Conservation (phyloP, 2,888 invertebrate genomes). For the Nomada hirtipes region DNA sequence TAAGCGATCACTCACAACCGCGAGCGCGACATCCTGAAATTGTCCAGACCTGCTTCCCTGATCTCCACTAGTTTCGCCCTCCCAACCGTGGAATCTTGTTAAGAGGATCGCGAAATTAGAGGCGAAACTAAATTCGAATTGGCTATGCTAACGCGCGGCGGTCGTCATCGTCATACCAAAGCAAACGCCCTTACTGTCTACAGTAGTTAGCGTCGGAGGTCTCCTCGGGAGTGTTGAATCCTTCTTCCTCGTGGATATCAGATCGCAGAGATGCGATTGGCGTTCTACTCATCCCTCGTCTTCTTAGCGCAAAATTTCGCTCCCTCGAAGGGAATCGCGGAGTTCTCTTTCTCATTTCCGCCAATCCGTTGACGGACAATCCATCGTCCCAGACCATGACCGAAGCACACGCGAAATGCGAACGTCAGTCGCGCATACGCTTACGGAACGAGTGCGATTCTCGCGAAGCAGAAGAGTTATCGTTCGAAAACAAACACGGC, state of each 20-base stretch:
- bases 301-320: slow-evolving; percentile 88
- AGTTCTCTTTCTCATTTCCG: slow-evolving; percentile 85
- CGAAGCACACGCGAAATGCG: slow-evolving; percentile 1
- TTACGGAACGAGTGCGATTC: neutral
- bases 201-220: slow-evolving; percentile 53
- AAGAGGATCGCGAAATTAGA: neutral
- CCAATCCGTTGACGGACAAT: slow-evolving; percentile 79
- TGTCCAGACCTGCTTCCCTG: slow-evolving; percentile 16
- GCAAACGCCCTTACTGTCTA: slow-evolving; percentile 57
- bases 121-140: neutral
- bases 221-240: slow-evolving; percentile 51
- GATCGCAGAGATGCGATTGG: slow-evolving; percentile 59
- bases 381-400: slow-evolving; percentile 80
- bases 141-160: neutral
- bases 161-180: slow-evolving; percentile 12
- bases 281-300: slow-evolving; percentile 82
- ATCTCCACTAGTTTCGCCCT: too few relatives aligned
- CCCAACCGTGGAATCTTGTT: too few relatives aligned
- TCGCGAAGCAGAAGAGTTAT: neutral
- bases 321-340: slow-evolving; percentile 90
- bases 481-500: slow-evolving; percentile 6
- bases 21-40: slow-evolving; percentile 12
- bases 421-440: neutral
- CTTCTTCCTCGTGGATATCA: slow-evolving; percentile 61
- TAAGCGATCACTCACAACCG: slow-evolving; percentile 20